phyloP scores from a whole-genome alignment of 92 coral and sea anemone species.

The Diadumene lineata region DNA sequence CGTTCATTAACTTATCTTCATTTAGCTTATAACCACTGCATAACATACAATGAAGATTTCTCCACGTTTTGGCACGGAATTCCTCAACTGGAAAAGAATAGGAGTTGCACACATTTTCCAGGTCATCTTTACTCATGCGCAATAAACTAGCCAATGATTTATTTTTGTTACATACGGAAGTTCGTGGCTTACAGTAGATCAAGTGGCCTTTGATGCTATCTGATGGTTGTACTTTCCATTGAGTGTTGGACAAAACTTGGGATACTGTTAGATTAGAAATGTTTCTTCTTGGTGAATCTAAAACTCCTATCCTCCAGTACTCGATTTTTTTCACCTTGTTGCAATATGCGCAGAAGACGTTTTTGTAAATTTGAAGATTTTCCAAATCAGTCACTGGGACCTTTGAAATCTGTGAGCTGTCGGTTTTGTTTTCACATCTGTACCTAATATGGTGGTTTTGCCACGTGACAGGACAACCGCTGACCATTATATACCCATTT shows the following conservation, averaged over 20 bases:
- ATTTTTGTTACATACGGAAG: constrained; percentile 15
- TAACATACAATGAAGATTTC: constrained; percentile 24
- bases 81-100: constrained; percentile 13
- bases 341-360: constrained; percentile 22
- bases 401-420: constrained; percentile 2
- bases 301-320: constrained; percentile 12
- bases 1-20: too few relatives aligned
- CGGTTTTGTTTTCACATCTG: constrained; percentile 13
- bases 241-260: neutral
- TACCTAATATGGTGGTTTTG: neutral
- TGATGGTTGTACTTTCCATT: constrained; percentile 2
- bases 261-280: neutral
- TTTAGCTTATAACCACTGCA: too few relatives aligned
- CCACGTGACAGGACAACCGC: constrained; percentile 22
- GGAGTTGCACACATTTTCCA: constrained; percentile 1
- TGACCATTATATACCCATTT: constrained; percentile 15
- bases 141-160: constrained; percentile 27
- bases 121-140: constrained; percentile 21
- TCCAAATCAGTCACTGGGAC: constrained; percentile 22
- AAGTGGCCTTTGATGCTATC: neutral
- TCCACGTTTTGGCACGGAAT: neutral
- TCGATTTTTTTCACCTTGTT: neutral
- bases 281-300: too few relatives aligned
- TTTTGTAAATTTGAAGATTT: constrained; percentile 4
- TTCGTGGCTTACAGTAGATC: constrained; percentile 7